Conservation (phyloP, 2,797 vertebrate species). For the Myiotriccus ornatus region DNA sequence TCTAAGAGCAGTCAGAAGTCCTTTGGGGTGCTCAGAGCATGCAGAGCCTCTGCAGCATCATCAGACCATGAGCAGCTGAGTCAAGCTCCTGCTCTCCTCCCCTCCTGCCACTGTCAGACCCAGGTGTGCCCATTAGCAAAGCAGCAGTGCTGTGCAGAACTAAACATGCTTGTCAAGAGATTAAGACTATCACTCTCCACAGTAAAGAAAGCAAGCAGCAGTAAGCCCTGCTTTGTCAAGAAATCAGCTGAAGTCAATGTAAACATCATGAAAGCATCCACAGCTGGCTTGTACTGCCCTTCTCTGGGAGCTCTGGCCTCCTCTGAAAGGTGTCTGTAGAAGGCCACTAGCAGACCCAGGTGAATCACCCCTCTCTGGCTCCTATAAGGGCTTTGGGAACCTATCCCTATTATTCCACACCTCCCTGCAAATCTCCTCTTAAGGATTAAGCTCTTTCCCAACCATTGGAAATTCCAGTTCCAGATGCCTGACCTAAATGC, state of each 20-base stretch:
- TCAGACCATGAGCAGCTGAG: background rate
- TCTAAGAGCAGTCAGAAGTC: background rate
- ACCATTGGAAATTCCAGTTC: slow-evolving; percentile 18
- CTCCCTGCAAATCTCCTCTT: background rate
- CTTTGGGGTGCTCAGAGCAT: background rate
- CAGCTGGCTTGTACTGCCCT: background rate
- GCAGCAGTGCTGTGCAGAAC: background rate
- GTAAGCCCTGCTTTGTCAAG: background rate
- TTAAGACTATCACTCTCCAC: background rate
- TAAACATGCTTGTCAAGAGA: background rate
- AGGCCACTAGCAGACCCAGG: background rate
- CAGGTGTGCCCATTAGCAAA: background rate
- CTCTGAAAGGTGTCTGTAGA: background rate
- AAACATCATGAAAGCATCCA: background rate
- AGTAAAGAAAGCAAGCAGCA: background rate
- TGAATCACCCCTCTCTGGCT: background rate
- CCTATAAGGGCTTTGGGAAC: background rate
- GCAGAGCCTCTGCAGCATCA: background rate
- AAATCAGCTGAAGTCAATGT: background rate
- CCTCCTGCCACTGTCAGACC: background rate
- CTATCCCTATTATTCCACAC: background rate
- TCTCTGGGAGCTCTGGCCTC: background rate
- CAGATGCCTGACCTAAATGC: background rate
- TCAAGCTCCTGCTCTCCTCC: background rate
- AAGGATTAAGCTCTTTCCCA: slow-evolving; percentile 35